phyloP scores from a whole-genome alignment of 2,888 invertebrate genomes.

The Hybos culiciformis region DNA sequence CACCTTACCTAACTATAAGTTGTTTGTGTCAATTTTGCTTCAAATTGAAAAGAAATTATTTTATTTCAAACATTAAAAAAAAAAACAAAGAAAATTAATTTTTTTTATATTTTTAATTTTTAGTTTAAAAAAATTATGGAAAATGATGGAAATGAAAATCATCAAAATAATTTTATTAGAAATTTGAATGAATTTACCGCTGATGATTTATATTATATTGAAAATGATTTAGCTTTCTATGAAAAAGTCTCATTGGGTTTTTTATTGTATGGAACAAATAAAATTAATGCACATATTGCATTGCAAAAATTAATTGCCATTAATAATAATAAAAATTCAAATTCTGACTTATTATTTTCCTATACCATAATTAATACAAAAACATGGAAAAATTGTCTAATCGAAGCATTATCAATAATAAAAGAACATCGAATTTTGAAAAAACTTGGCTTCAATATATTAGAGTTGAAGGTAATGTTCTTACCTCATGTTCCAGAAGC shows the following conservation, averaged over 20 bases:
- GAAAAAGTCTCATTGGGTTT: slow-evolving; percentile 26
- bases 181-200: too few species aligned
- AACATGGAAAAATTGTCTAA: slow-evolving; percentile 36
- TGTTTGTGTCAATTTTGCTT: too few species aligned
- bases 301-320: slow-evolving; percentile 26
- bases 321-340: slow-evolving; percentile 9
- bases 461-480: slow-evolving; percentile 24
- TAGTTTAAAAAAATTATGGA: too few species aligned
- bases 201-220: slow-evolving; percentile 22
- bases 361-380: slow-evolving; percentile 22
- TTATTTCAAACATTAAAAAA: too few species aligned
- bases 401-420: slow-evolving; percentile 42
- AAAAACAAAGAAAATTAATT: too few species aligned
- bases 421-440: slow-evolving; percentile 27
- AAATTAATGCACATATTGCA: slow-evolving; percentile 16
- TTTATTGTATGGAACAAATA: slow-evolving; percentile 12
- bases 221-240: slow-evolving; percentile 28
- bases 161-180: too few species aligned
- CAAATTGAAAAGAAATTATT: too few species aligned
- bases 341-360: slow-evolving; percentile 19
- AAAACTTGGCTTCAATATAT: slow-evolving; percentile 30
- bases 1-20: too few species aligned
- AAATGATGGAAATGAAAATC: too few species aligned
- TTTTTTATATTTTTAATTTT: too few species aligned
- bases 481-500: slow-evolving; percentile 30